Base-by-base conservation (phyloP, 2,888 invertebrate species). In the Dysmachus trigonus region DNA sequence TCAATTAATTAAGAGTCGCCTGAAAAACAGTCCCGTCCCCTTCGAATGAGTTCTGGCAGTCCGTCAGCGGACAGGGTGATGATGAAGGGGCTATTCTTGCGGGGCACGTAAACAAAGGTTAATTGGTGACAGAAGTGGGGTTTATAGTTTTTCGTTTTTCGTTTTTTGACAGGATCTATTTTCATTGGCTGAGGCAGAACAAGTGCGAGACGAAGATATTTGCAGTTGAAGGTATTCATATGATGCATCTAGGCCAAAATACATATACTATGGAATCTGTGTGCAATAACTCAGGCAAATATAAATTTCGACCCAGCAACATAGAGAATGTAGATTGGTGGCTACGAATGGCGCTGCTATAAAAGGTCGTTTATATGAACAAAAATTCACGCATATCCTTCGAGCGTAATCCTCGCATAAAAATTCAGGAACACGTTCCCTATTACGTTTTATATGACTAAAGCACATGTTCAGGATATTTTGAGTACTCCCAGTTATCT, bases 341-440 rank as follows among this genome's bases (percentile, higher is more conserved):
- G 33, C 18, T 82, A 82, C 18, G 72, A 72, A 41, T n/a, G 71
- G 22, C 72, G 38, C n/a, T 72, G 31, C 83, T 27, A 83, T 83
- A 83, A 83, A 72, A 83, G 83, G 83, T 72, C 83, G 72, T 27
- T 83, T 83, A 83, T 72, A 83, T 83, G 85, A 72, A 85, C 85
- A 85, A 74, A 47, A 73, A 51, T 86, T 86, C 85, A 87, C 87
- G 87, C 86, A 87, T 86, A 84, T 87, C 84, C 84, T 87, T 86
- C 72, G 85, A 51, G 87, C 74, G 81, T 87, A 87, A 87, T 87
- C 87, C 86, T 87, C 86, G 73, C 86, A 87, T 87, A 87, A 87
- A 87, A 87, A 87, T 87, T 87, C 87, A 87, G 87, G 87, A 87
- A 87, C 87, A 87, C 87, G 87, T 87, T 87, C 87, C 85, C 87